Evolutionary conservation across 1,140 invertebrate species (phyloP), one percentile per base, ranked within the genome.

Genomic region (Bombus cullumanus): DNA sequence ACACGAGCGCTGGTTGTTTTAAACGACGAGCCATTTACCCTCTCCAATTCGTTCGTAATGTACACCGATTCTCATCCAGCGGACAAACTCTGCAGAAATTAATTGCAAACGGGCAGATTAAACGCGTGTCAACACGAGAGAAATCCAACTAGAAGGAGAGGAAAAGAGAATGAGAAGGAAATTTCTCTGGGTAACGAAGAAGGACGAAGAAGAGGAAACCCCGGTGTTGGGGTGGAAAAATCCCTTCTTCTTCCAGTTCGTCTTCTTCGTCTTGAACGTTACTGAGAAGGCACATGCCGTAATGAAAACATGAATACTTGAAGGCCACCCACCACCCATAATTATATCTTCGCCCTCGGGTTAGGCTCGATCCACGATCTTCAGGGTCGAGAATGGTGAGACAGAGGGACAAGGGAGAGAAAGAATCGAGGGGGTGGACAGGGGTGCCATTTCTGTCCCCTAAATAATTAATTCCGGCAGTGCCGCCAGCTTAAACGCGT

Each of bases 281-380:
- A 91, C 86, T 43, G 74, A 81, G 87, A 89, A 92, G 92, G 89
- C 89, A 92, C 88, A 87, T 78, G 78, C 90, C 91, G 92, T 94
- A 95, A 95, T 95, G 94, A 95, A 94, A 95, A 95, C 93, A 94
- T 95, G 93, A 94, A 94, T 95, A 94, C 92, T 94, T 94, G 92
- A 94, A 94, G 93, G 92, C 91, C 91, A 92, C 92, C 92, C 92
- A 92, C 93, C 93, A 83, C 92, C 93, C 94, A 93, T 94, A 94
- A 94, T 95, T 95, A 94, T 94, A 94, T 94, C 94, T 93, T 94
- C 91, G 92, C 94, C 94, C 94, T 93, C 91, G 90, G 92, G 92
- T 93, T 92, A 92, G 91, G 86, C 93, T 92, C 82, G 82, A 92
- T 86, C 86, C 85, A 86, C 89, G 88, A 89, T 91, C 83, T 75